Evolutionary conservation across 2,888 invertebrate genomes (phyloP).

Genomic region (Sicus ferrugineus): DNA sequence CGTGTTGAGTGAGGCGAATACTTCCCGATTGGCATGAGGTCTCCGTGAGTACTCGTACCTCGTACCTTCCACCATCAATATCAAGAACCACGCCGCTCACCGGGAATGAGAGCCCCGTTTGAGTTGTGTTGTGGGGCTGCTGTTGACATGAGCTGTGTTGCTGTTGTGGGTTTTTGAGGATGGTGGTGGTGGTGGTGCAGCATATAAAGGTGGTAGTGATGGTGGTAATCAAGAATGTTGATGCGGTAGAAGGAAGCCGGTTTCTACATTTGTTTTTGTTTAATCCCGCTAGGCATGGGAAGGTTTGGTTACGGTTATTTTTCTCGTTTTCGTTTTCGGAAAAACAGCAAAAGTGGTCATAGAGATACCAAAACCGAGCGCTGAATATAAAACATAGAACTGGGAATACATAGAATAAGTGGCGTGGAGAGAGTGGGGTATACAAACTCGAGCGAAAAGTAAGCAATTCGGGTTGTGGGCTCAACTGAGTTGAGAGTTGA

Average conservation of each 20-base stretch:
- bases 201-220: conserved; percentile 10
- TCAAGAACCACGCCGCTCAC: conserved; percentile 22
- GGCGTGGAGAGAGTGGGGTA: background rate
- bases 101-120: conserved; percentile 9
- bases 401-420: background rate
- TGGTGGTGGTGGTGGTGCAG: background rate
- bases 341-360: background rate
- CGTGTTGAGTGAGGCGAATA: background rate
- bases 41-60: background rate
- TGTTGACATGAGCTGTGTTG: no score
- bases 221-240: background rate
- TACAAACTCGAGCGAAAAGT: background rate
- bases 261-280: conserved; percentile 38
- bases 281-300: background rate
- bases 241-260: conserved; percentile 25
- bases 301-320: background rate
- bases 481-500: conserved; percentile 40
- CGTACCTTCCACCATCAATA: background rate
- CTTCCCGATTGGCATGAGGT: background rate
- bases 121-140: conserved; percentile 29
- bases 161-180: background rate
- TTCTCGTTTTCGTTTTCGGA: background rate
- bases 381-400: no score
- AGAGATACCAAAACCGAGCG: background rate
- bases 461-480: background rate